These are phyloP conservation scores for Mus spicilegus DNA, from an alignment of 2,113 vertebrate species.

Conservation along the genomic window DNA sequence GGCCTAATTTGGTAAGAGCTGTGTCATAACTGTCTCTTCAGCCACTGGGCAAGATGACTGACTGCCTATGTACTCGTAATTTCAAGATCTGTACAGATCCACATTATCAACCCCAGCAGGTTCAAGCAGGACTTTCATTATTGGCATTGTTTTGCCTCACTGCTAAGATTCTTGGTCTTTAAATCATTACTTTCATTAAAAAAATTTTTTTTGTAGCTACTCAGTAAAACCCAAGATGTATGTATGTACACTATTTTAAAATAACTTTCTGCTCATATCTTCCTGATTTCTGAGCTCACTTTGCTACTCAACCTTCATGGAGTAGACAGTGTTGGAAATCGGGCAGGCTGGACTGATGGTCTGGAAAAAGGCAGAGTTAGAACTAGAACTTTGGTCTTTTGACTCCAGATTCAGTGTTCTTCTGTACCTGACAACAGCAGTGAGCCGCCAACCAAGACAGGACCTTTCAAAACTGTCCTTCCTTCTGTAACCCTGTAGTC, in stretches of 20 bases:
- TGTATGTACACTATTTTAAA: background rate
- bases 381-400: background rate
- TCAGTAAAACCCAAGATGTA: constrained; percentile 23
- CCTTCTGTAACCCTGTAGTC: background rate
- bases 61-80: background rate
- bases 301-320: background rate
- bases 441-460: background rate
- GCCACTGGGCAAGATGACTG: constrained; percentile 50
- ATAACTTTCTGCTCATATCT: background rate
- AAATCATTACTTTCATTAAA: constrained; percentile 2
- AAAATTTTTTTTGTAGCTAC: constrained; percentile 12
- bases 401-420: background rate
- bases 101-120: constrained; percentile 3
- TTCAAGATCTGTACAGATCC: constrained; percentile 22
- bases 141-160: background rate
- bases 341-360: background rate
- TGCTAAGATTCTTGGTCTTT: constrained; percentile 39
- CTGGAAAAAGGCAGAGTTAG: background rate
- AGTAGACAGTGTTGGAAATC: background rate
- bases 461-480: background rate
- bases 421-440: background rate
- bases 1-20: constrained; percentile 70
- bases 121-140: background rate
- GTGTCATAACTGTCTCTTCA: constrained; percentile 52
- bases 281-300: background rate